phyloP scores from a whole-genome alignment of 2,113 vertebrate species.

The Elachura formosa region DNA sequence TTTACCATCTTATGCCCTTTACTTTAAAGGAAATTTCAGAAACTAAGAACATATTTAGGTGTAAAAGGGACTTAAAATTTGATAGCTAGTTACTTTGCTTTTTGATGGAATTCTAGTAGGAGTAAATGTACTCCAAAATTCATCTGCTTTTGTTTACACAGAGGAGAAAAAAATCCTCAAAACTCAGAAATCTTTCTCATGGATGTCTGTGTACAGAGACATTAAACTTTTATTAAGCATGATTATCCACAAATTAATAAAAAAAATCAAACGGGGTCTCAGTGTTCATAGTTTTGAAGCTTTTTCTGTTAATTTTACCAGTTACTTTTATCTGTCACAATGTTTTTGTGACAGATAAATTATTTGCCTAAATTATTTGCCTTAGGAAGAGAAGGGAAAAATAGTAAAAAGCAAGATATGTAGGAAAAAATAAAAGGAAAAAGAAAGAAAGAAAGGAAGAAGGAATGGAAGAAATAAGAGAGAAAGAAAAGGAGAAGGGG shows the following conservation, averaged over 20 bases:
- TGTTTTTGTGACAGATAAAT: no score
- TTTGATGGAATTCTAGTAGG: background rate
- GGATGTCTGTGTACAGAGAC: background rate
- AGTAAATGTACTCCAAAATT: background rate
- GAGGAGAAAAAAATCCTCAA: background rate
- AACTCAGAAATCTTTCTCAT: background rate
- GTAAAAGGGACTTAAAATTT: background rate
- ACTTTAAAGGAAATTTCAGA: background rate
- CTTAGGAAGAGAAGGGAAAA: background rate
- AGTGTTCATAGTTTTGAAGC: background rate
- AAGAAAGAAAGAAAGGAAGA: no score
- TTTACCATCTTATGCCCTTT: background rate
- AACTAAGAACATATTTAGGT: background rate
- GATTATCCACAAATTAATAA: background rate
- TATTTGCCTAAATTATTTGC: background rate
- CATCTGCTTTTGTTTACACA: background rate
- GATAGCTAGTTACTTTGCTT: background rate
- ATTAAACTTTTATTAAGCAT: background rate
- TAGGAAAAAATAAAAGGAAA: no score
- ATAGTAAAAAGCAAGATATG: background rate
- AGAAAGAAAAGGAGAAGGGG: background rate
- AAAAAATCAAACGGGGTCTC: fast-evolving
- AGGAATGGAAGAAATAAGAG: no score
- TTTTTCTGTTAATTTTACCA: background rate
- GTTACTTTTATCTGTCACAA: background rate